Conservation (phyloP, 1,140 invertebrate genomes). For the Wasmannia auropunctata region DNA sequence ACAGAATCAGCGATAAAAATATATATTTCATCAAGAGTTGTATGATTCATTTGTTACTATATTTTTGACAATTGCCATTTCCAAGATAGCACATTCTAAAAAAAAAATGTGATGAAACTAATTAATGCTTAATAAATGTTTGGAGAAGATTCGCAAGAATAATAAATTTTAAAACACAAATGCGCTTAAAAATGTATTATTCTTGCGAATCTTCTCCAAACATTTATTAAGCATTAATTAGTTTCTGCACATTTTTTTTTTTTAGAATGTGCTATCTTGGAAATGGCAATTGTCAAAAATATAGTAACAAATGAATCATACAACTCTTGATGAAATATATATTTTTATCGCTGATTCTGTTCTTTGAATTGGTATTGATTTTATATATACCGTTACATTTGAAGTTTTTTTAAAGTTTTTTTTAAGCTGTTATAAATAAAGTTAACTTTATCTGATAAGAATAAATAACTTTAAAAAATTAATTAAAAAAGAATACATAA, state of each 20-base stretch:
- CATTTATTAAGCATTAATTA: neutral
- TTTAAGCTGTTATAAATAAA: no score
- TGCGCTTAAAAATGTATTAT: neutral
- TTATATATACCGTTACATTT: neutral
- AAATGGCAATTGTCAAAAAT: no score
- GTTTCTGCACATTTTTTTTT: neutral
- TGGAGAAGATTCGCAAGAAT: neutral
- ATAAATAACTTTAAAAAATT: no score
- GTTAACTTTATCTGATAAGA: no score
- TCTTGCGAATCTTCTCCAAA: neutral
- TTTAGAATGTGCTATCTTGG: neutral
- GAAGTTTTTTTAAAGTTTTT: neutral
- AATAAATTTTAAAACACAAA: neutral
- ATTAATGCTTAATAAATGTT: neutral
- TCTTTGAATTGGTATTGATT: neutral
- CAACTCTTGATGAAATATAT: neutral
- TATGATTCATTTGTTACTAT: neutral
- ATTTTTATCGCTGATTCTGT: neutral
- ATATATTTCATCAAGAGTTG: neutral
- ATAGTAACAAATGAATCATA: neutral
- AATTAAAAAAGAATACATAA: neutral
- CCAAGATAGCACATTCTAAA: neutral
- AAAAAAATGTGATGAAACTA: neutral
- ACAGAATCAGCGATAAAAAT: neutral
- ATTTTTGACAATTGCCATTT: no score